These are phyloP conservation scores for Cyprinella venusta DNA, from an alignment of 2,797 vertebrate genomes.

Conservation along the genomic window DNA sequence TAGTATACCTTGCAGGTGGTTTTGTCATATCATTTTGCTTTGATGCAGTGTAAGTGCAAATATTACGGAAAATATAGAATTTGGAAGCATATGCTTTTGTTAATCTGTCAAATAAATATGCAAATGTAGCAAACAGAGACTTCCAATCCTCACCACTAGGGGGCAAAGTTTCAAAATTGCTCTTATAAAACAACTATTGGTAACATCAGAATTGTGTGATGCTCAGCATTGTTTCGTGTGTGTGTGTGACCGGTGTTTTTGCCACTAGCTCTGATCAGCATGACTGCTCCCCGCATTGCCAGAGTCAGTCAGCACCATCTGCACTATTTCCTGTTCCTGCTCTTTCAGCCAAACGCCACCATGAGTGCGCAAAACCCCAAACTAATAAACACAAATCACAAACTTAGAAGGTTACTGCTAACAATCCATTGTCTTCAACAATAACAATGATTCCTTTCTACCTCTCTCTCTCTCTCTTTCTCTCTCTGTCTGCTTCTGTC, in stretches of 20 bases:
- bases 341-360: slow-evolving; percentile 41
- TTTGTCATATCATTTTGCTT: not conserved
- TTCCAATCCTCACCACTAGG: slow-evolving; percentile 30
- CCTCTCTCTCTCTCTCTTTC: not conserved
- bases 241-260: slow-evolving; percentile 31
- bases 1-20: too few species aligned
- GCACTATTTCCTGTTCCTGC: slow-evolving; percentile 53
- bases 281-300: slow-evolving; percentile 53
- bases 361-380: slow-evolving; percentile 11
- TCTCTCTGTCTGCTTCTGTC: not conserved
- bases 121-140: not conserved
- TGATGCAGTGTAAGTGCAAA: not conserved
- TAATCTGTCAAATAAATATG: not conserved
- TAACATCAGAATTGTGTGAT: slow-evolving; percentile 20
- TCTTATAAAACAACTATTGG: slow-evolving; percentile 16
- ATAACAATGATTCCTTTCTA: not conserved
- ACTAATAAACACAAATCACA: slow-evolving; percentile 31
- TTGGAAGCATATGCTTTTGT: not conserved
- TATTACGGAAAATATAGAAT: not conserved
- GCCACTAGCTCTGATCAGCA: slow-evolving; percentile 60
- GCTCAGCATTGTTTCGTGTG: not conserved
- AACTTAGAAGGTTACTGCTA: slow-evolving; percentile 1
- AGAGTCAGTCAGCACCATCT: slow-evolving; percentile 62
- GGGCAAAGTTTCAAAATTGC: slow-evolving; percentile 34
- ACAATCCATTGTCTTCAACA: not conserved